phyloP scores from a whole-genome alignment of 2,888 invertebrate species.

The Tenthredo scrophulariae region DNA sequence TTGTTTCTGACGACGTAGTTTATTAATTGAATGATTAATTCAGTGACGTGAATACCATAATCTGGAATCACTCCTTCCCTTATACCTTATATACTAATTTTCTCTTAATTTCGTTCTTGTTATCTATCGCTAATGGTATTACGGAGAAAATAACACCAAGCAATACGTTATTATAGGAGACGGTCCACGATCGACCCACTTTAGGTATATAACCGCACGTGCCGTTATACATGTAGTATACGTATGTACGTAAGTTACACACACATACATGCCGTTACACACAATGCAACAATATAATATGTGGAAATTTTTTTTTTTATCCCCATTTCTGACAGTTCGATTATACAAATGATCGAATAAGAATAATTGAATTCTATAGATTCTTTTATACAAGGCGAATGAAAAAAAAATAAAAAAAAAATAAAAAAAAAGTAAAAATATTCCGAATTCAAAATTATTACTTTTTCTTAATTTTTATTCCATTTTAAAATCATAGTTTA shows the following conservation, averaged over 20 bases:
- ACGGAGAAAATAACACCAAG: constrained; percentile 34
- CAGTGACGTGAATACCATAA: not conserved
- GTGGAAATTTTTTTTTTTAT: not conserved
- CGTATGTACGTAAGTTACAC: not conserved
- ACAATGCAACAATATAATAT: not conserved
- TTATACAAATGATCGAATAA: not conserved
- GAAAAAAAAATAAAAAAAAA: not conserved
- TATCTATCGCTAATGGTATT: constrained; percentile 28
- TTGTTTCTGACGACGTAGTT: not conserved
- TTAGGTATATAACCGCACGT: constrained; percentile 35
- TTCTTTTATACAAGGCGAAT: not conserved
- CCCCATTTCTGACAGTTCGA: not conserved
- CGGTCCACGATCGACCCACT: constrained; percentile 47
- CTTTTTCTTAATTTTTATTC: not conserved
- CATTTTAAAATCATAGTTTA: not conserved
- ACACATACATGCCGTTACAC: not conserved
- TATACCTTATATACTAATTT: not conserved
- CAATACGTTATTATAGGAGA: constrained; percentile 24
- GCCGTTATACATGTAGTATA: not conserved
- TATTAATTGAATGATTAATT: not conserved
- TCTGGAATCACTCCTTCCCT: not conserved
- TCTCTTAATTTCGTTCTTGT: constrained; percentile 19
- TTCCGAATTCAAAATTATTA: not conserved
- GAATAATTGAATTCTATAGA: no score
- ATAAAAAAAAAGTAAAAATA: not conserved